Conservation (phyloP, 2,113 vertebrate genomes). For the Corythaixoides concolor region DNA sequence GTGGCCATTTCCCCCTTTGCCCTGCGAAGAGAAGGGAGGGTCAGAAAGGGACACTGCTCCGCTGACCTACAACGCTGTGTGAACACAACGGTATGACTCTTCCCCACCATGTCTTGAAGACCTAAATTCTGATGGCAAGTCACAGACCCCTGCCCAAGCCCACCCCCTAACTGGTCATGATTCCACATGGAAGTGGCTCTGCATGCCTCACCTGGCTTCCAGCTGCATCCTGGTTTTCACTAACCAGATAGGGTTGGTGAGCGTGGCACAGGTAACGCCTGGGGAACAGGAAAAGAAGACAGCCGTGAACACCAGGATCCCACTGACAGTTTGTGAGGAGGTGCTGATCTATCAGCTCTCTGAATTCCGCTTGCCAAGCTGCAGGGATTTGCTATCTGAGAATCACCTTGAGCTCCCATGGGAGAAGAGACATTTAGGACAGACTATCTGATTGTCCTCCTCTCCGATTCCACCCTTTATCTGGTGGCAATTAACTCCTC, state of each 20-base stretch:
- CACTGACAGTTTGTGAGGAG: not conserved
- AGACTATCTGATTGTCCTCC: not conserved
- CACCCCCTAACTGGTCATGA: not conserved
- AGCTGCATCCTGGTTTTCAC: slow-evolving; percentile 73
- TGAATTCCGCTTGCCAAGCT: not conserved
- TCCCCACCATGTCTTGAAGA: not conserved
- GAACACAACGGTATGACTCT: not conserved
- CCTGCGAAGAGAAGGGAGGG: not conserved
- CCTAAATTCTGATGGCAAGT: not conserved
- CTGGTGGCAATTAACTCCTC: not conserved
- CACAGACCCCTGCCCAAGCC: not conserved
- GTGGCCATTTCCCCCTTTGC: slow-evolving; percentile 6
- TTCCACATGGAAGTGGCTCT: not conserved
- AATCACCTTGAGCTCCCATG: not conserved
- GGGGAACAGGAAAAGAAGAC: not conserved
- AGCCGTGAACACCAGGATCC: not conserved
- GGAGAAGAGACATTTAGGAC: not conserved
- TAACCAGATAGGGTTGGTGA: slow-evolving; percentile 71
- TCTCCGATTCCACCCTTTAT: not conserved
- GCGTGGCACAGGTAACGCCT: slow-evolving; percentile 56
- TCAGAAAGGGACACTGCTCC: not conserved
- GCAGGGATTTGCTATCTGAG: not conserved
- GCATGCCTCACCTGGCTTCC: slow-evolving; percentile 56
- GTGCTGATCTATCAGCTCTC: not conserved
- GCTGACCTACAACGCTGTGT: not conserved